Evolutionary conservation across 2,888 invertebrate species (phyloP), one percentile per base, ranked within the genome.

Genomic region (Timandra comae): DNA sequence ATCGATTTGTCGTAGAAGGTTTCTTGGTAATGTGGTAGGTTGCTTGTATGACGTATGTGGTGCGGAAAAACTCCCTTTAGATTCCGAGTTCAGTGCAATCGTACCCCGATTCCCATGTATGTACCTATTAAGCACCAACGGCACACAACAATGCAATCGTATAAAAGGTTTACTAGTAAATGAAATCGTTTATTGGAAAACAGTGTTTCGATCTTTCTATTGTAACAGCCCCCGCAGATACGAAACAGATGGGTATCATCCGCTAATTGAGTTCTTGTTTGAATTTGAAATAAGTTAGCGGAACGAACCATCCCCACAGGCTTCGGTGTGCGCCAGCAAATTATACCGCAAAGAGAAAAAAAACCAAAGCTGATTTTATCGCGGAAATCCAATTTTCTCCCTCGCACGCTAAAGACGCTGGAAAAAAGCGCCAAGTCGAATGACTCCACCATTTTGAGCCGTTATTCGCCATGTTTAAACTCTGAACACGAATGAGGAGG

Each of bases 301-400:
- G 70, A 72, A 73, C 65, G 58, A 53, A 63, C 69, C 59, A 65
- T 64, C 68, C 71, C 66, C 63, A n/a, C n/a, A 50, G 56, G 57
- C 67, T 16, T 16, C 6, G 56, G 52, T 53, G 52, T 50, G 64
- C n/a, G n/a, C 59, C 61, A 63, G 75, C 73, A 76, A 80, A 82
- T 81, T 77, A 80, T 75, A 66, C 72, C 63, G 63, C 54, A 65
- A 71, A 74, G 73, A 77, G 73, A 78, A 80, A 79, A 53, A 41
- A 35, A 43, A 66, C 67, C 62, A 69, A 72, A 78, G 78, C 76
- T 77, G 84, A 85, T 85, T 85, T 84, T 82, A 84, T 82, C 85
- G 76, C 79, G 82, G 76, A 84, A 82, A 85, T 81, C 81, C 85
- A 84, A 84, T 84, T 84, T 84, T 84, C 84, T 81, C 80, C 81